Base-by-base conservation (phyloP, 2,888 invertebrate genomes). In the Ditula angustiorana region DNA sequence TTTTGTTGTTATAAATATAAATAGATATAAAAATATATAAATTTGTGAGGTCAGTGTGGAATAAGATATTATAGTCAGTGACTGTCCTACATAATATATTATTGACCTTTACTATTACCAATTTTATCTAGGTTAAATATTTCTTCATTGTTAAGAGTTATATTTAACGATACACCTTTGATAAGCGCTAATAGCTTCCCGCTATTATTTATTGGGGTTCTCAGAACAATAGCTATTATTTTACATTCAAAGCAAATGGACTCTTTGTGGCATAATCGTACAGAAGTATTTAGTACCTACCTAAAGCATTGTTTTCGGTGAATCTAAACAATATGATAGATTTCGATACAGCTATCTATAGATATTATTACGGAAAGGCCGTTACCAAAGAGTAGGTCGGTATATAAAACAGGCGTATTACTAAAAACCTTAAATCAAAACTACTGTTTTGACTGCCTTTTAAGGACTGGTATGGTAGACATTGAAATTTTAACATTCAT, bases 161-260 rank as follows among this genome's bases (percentile, higher is more conserved):
- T 24, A 50, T 60, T 61, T 50, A 50, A 21, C 50, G 24, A 60
- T 60, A 50, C 21, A 28, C 28, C 52, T 71, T 71, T 71, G 70
- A 86, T 90, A 89, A 89, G 89, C 90, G 85, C 88, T 81, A 77
- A 80, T 77, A 80, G 83, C 83, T 84, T 84, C 83, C 84, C 84
- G 83, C 79, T 80, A 87, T 88, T 87, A 88, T 83, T 83, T 88
- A 88, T 81, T 76, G 84, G 83, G 78, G 41, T 80, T 79, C 74
- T 74, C 81, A 83, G 84, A 89, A 91, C 91, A 92, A 92, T 91
- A 78, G 88, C 91, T 81, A 91, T 91, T 90, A 91, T 90, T 82
- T 70, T 61, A 62, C 61, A 67, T 85, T 86, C 84, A 81, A 82
- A 86, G 82, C 85, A 87, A 87, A 90, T 88, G 86, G 85, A 85